Evolutionary conservation across 2,113 vertebrate genomes (phyloP), one percentile per base, ranked within the genome.

Genomic region (Panthera tigris): DNA sequence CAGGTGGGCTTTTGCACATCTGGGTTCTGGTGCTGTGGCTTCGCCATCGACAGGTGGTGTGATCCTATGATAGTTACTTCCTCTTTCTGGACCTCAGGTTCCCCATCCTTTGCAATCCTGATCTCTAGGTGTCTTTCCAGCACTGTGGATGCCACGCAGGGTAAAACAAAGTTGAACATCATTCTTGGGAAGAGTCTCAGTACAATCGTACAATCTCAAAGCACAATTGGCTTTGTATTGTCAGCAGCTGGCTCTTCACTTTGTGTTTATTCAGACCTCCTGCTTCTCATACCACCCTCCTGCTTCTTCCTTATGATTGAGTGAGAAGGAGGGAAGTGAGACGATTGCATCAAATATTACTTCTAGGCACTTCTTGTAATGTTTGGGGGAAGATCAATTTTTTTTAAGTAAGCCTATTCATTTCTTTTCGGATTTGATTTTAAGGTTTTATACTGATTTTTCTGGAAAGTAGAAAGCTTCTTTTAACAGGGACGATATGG

Each of bases 391-490:
- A 89, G 14, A 91, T 36, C 31, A 93, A 74, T 21, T n/a, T 92
- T 81, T 81, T 79, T 66, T 33, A 82, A 83, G 4, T 41, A 94
- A 45, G 85, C 18, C 21, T 91, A 91, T 89, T 73, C 14, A n/a
- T 8, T 82, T 96, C 23, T 76, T 83, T 63, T 55, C 41, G 41
- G 33, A 87, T 93, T 95, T 50, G 31, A 81, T 66, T 91, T 89
- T 82, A 78, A 92, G 13, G 18, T 45, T 88, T 93, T 48, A 61
- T 79, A 52, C 13, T 63, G 10, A n/a, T 57, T 94, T 93, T 33
- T 94, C 68, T 25, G 15, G 76, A 73, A 71, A 69, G 48, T 45
- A 63, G 83, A 96, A 79, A 95, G 6, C 88, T 91, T 89, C 73
- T 92, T 95, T 80, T 84, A 48, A 69, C 4, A 13, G 63, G 63